Conservation (phyloP, 2,113 vertebrate species). For the Pollachius pollachius region DNA sequence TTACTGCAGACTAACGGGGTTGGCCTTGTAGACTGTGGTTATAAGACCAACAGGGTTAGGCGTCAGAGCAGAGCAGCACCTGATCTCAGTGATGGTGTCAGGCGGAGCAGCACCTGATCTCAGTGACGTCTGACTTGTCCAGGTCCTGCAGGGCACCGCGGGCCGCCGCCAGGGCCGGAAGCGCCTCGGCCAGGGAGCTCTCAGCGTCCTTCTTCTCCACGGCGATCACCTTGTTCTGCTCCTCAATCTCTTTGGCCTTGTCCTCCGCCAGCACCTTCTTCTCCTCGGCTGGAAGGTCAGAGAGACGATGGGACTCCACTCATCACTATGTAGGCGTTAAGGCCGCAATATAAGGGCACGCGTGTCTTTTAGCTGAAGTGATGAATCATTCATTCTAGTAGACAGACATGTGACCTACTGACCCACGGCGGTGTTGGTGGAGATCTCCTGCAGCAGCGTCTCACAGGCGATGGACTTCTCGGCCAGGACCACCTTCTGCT, state of each 20-base stretch:
- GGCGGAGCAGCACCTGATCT: slow-evolving; percentile 81
- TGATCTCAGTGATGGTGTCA: neutral
- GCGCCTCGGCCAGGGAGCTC: slow-evolving; percentile 83
- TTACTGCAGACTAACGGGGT: neutral
- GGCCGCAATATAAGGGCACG: no score
- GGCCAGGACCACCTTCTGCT: slow-evolving; percentile 87
- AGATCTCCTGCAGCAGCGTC: slow-evolving; percentile 82
- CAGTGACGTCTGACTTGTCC: slow-evolving; percentile 92
- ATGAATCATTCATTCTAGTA: no score
- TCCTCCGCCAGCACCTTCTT: slow-evolving; percentile 88
- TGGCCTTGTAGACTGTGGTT: neutral
- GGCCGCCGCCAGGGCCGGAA: slow-evolving; percentile 87
- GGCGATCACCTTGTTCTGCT: slow-evolving; percentile 87
- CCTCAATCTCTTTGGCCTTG: slow-evolving; percentile 88
- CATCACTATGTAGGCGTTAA: no score
- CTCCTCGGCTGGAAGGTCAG: slow-evolving; percentile 80
- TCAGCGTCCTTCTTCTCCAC: slow-evolving; percentile 88
- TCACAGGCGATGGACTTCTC: slow-evolving; percentile 89
- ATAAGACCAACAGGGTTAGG: no score
- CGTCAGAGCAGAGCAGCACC: no score
- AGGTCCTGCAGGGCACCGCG: slow-evolving; percentile 88
- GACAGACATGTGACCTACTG: slow-evolving; percentile 40
- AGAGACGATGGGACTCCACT: neutral
- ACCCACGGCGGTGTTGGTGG: slow-evolving; percentile 83
- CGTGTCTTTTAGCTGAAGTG: no score